Percentiles rank a stretch among this genome's conserved stretches.
These are phyloP conservation scores for Dendrolimus kikuchii DNA, from an alignment of 1,140 invertebrate species.

Conservation along the genomic window DNA sequence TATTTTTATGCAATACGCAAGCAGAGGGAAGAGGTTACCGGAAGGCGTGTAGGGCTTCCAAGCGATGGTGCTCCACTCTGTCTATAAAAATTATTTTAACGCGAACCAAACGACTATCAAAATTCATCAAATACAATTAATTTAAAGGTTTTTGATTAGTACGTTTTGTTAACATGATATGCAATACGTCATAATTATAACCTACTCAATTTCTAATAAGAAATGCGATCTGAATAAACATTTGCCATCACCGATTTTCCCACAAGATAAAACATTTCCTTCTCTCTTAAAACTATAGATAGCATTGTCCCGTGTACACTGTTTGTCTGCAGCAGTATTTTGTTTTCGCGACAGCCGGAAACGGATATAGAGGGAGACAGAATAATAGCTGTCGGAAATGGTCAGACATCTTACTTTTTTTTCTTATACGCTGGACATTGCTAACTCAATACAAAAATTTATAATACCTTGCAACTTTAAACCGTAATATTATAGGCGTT, in stretches of 20 bases:
- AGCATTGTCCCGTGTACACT: constrained; percentile 33
- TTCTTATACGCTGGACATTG: constrained; percentile 55
- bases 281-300: constrained; percentile 18
- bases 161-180: too few relatives aligned
- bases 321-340: constrained; percentile 55
- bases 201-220: too few relatives aligned
- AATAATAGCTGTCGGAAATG: constrained; percentile 71
- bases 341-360: constrained; percentile 68
- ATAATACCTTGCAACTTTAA: constrained; percentile 1
- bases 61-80: too few relatives aligned
- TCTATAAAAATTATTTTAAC: too few relatives aligned
- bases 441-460: constrained; percentile 40
- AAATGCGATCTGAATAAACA: too few relatives aligned
- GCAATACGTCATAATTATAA: too few relatives aligned
- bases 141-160: too few relatives aligned
- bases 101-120: too few relatives aligned
- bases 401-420: constrained; percentile 70
- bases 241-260: constrained; percentile 1
- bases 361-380: constrained; percentile 69
- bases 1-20: too few relatives aligned
- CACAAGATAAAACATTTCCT: constrained; percentile 8
- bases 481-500: background rate
- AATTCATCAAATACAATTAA: too few relatives aligned
- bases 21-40: too few relatives aligned
- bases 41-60: too few relatives aligned